Base-by-base conservation (phyloP, 2,888 invertebrate species). In the Selenia dentaria region DNA sequence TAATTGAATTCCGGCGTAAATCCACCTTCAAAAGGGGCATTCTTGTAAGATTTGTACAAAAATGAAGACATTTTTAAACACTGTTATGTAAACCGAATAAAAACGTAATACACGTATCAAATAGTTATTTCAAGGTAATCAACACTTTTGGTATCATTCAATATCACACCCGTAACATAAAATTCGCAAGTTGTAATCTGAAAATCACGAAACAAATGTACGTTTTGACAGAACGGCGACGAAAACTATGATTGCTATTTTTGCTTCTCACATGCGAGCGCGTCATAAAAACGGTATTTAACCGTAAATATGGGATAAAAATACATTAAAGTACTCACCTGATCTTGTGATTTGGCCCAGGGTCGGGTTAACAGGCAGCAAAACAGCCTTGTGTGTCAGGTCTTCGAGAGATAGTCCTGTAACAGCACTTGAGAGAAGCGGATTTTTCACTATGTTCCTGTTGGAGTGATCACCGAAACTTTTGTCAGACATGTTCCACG, bases 361-460 rank as follows among this genome's bases (percentile, higher is more conserved):
- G 69, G 69, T 75, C 49, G 76, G 79, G 49, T 80, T 72, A 61
- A 94, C 94, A 64, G 95, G 95, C 70, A 95, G 86, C 66, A 95
- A 83, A 50, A 95, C 84, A 45, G 94, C 93, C 81, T 94, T 94
- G 73, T 94, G 93, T 57, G 94, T 92, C 84, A 94, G 93, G 81
- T 95, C 95, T 62, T 95, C 95, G 41, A 94, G 92, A 8, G 94
- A 93, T 59, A 94, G 92, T 39, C 94, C 94, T 58, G 93, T 94
- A 54, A 95, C 94, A 48, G 95, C 94, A 40, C 93, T 94, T 62
- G 94, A 94, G 53, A 96, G 89, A 63, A 96, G 89, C 18, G 95
- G 93, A 83, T 96, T 96, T 91, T 88, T 89, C 68, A 90, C 82
- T 51, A 83, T 70, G 73, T 79, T 83, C 74, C 78, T 79, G 62